These are phyloP conservation scores for Istiophorus platypterus DNA, from an alignment of 2,113 vertebrate species.

Conservation along the genomic window DNA sequence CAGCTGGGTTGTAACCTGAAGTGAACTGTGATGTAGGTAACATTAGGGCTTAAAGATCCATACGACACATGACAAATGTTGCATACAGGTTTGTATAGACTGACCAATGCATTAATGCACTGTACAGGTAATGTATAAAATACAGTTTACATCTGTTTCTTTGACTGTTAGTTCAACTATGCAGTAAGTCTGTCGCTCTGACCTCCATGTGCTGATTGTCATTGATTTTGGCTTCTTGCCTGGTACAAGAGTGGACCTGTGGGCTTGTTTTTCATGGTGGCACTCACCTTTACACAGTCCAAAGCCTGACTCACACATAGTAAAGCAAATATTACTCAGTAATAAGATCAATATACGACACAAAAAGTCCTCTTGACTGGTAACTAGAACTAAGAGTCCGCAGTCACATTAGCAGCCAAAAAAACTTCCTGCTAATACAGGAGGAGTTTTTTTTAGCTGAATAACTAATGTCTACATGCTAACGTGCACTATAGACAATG, in stretches of 20 bases:
- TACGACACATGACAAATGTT: background rate
- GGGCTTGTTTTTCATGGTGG: slow-evolving; percentile 24
- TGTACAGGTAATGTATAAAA: background rate
- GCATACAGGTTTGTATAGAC: background rate
- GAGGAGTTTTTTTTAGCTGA: background rate
- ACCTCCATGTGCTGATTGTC: background rate
- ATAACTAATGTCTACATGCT: background rate
- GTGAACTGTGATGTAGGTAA: background rate
- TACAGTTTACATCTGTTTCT: background rate
- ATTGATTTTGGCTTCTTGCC: slow-evolving; percentile 6
- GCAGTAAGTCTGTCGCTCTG: background rate
- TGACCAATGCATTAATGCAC: background rate
- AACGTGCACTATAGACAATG: background rate
- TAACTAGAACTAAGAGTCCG: background rate
- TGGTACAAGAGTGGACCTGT: background rate
- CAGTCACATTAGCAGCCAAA: background rate
- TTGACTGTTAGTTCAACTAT: background rate
- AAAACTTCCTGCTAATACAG: too few relatives aligned
- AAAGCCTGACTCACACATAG: slow-evolving; percentile 7
- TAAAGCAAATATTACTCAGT: slow-evolving; percentile 27
- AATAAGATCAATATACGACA: slow-evolving; percentile 12
- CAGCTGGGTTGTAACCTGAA: background rate
- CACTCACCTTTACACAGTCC: slow-evolving; percentile 14
- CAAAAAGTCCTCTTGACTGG: background rate
- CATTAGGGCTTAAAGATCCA: background rate